Evolutionary conservation across 2,888 invertebrate species (phyloP).

Genomic region (Mactromeris polynyma): DNA sequence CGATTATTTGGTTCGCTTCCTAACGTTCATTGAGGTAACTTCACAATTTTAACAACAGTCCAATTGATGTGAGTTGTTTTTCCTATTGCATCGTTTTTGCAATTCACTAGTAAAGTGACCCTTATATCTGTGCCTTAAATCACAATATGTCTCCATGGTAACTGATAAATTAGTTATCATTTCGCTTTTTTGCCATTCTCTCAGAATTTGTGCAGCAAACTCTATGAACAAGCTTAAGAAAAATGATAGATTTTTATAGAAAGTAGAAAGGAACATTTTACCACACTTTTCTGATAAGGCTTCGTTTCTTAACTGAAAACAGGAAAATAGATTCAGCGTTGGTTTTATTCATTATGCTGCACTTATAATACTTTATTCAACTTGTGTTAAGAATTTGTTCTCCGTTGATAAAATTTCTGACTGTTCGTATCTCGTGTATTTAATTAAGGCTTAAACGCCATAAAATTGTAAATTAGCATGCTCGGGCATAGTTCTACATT

Average conservation of each 20-base stretch:
- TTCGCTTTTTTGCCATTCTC: not conserved
- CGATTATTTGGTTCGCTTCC: too few relatives aligned
- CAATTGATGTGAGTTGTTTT: not conserved
- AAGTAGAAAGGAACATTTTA: not conserved
- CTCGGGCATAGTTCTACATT: conserved; percentile 15
- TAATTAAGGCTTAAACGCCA: not conserved
- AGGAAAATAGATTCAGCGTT: not conserved
- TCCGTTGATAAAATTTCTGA: not conserved
- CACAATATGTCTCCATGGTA: not conserved
- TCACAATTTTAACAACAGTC: not conserved
- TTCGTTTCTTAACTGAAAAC: not conserved
- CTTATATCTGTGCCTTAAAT: not conserved
- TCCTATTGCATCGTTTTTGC: not conserved
- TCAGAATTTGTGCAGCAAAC: not conserved
- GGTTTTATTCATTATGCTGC: not conserved
- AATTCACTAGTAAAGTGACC: not conserved
- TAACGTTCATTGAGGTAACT: not conserved
- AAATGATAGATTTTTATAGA: not conserved
- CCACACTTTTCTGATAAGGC: not conserved
- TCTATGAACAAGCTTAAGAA: not conserved
- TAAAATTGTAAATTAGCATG: conserved; percentile 33
- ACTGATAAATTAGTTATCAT: not conserved
- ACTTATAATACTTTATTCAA: not conserved
- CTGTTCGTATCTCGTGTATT: not conserved
- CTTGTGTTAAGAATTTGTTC: not conserved